These are phyloP conservation scores for Strigamia transsilvanica DNA, from an alignment of 2,888 invertebrate species.

Conservation along the genomic window DNA sequence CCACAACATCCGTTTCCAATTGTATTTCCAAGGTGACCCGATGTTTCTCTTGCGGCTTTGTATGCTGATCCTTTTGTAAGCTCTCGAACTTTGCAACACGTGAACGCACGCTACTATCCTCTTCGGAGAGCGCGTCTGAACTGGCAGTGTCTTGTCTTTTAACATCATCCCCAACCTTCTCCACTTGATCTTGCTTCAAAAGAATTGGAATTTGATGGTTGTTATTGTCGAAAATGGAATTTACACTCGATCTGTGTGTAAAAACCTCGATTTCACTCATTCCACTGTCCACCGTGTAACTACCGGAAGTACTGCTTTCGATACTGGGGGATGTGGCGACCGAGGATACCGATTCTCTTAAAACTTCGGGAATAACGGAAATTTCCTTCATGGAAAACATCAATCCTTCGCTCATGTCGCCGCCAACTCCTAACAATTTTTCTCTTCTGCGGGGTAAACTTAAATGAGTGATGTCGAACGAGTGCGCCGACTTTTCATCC, in stretches of 20 bases:
- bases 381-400: slow-evolving; percentile 42
- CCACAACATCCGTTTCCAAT: slow-evolving; percentile 46
- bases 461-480: slow-evolving; percentile 46
- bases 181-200: slow-evolving; percentile 17
- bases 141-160: slow-evolving; percentile 27
- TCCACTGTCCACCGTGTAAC: slow-evolving; percentile 58
- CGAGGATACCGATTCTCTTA: slow-evolving; percentile 50
- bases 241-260: slow-evolving; percentile 51
- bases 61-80: slow-evolving; percentile 43
- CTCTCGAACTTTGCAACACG: slow-evolving; percentile 51
- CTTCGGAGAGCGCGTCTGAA: slow-evolving; percentile 10
- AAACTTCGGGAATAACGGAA: slow-evolving; percentile 38
- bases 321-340: slow-evolving; percentile 55
- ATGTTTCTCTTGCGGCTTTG: slow-evolving; percentile 51
- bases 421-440: not conserved
- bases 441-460: slow-evolving; percentile 50
- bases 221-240: slow-evolving; percentile 53
- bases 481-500: not conserved
- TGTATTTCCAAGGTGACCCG: slow-evolving; percentile 50
- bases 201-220: slow-evolving; percentile 7
- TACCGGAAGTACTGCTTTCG: slow-evolving; percentile 59
- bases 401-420: not conserved
- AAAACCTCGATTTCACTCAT: slow-evolving; percentile 54
- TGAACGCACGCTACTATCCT: slow-evolving; percentile 50
- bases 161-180: not conserved